Conservation (phyloP, 2,797 vertebrate species). For the Hyperoplus lanceolatus region DNA sequence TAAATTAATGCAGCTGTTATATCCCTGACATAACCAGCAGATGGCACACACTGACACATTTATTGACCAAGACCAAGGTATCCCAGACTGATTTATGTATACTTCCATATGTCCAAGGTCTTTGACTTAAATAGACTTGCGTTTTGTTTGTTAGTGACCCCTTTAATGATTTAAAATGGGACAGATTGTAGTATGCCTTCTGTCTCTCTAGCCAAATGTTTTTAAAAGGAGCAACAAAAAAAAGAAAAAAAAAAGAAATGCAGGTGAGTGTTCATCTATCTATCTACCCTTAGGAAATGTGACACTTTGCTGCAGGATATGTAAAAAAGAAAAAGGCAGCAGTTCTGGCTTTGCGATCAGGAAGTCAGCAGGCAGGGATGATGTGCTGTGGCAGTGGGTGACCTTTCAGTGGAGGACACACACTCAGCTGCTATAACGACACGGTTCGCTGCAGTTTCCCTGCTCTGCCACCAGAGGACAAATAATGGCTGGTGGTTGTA, state of each 20-base stretch:
- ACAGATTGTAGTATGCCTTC: neutral
- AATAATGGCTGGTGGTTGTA: conserved; percentile 15
- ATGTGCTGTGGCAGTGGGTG: conserved; percentile 79
- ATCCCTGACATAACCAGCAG: conserved; percentile 61
- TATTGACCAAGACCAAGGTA: neutral
- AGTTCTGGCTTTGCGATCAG: conserved; percentile 51
- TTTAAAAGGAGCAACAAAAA: conserved; percentile 16
- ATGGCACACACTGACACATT: conserved; percentile 57
- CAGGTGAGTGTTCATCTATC: neutral
- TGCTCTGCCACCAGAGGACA: conserved; percentile 73
- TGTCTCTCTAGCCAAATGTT: neutral
- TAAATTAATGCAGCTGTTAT: conserved; percentile 9
- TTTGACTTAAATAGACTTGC: conserved; percentile 2
- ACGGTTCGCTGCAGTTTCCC: conserved; percentile 38
- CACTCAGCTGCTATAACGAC: conserved; percentile 75
- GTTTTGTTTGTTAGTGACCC: neutral
- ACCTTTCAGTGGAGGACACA: conserved; percentile 88
- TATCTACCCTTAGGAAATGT: conserved; percentile 41
- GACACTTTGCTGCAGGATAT: conserved; percentile 53
- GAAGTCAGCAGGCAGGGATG: conserved; percentile 73
- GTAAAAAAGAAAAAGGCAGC: conserved; percentile 52
- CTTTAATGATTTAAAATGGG: neutral
- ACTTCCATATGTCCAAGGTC: neutral
- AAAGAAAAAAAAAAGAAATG: neutral
- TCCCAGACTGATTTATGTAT: neutral